Base-by-base conservation (phyloP, 1,140 invertebrate genomes). In the Drosophila obscura region DNA sequence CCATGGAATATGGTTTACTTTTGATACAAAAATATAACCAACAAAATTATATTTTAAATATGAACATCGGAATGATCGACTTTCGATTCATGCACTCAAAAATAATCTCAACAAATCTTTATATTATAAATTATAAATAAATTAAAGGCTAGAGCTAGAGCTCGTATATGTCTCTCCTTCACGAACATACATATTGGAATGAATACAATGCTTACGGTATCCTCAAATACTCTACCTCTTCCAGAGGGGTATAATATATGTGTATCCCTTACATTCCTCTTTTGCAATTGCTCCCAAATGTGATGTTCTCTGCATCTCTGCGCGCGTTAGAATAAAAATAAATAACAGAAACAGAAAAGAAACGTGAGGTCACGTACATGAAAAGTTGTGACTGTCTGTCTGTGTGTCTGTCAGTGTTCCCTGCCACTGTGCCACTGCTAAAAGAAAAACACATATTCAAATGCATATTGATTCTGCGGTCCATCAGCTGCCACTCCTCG, bases 381-480 rank as follows among this genome's bases (percentile, higher is more conserved):
- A 68, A 73, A 81, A 77, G 73, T 77, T 76, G 64, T 44, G 63
- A 59, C 45, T 31, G 35, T 57, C 51, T 56, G 51, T 57, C 24
- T 31, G 49, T 11, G 22, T 41, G 22, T 31, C 28, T 9, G 28
- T 28, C 1, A 19, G 19, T 46, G 19, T 31, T 24, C n/a, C 45
- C 31, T 28, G 8, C n/a, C 49, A n/a, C 16, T 15, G 15, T 8
- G 22, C 16, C 45, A 43, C 51, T 53, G 41, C 60, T 43, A 4
- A 15, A 43, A 44, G 49, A 71, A 57, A 9, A 28, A 28, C 31
- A 35, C 78, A 78, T 81, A 85, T 83, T 78, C 71, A 87, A 88
- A 88, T 88, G 83, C 76, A 88, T 87, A 88, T 88, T 88, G 83
- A 87, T 87, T 87, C 83, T 87, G 83, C 61, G 83, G 75, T 79